These are phyloP conservation scores for Gryon sp. DNA, from an alignment of 1,140 invertebrate species.

Conservation along the genomic window DNA sequence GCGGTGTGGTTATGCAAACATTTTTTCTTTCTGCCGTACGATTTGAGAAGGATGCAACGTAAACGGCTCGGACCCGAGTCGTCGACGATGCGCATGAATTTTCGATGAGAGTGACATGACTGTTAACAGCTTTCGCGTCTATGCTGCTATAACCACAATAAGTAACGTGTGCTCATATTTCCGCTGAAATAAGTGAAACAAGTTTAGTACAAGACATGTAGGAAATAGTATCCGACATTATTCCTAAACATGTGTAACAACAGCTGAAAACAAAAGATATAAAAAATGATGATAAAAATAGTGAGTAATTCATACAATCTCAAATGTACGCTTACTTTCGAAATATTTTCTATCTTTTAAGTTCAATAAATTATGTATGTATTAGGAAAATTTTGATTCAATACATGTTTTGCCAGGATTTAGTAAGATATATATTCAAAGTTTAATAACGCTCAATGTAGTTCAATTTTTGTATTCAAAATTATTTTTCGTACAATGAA, in stretches of 20 bases:
- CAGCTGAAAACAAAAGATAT: background rate
- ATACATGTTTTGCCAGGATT: too few relatives aligned
- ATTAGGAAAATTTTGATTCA: too few relatives aligned
- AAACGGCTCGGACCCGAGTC: slow-evolving; percentile 22
- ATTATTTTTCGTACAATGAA: too few relatives aligned
- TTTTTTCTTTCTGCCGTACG: slow-evolving; percentile 46
- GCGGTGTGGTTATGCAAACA: slow-evolving; percentile 43
- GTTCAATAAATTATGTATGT: too few relatives aligned
- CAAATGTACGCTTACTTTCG: too few relatives aligned
- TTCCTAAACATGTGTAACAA: background rate
- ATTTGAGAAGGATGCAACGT: slow-evolving; percentile 35
- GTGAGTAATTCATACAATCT: too few relatives aligned
- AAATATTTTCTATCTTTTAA: too few relatives aligned
- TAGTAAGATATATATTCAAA: too few relatives aligned
- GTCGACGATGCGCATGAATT: slow-evolving; percentile 43
- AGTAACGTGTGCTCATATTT: slow-evolving; percentile 22
- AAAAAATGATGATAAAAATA: too few relatives aligned
- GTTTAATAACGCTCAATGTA: too few relatives aligned
- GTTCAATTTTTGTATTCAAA: too few relatives aligned
- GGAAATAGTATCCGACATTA: background rate
- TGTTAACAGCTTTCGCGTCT: slow-evolving; percentile 50
- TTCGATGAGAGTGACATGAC: slow-evolving; percentile 49
- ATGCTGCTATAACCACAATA: slow-evolving; percentile 24
- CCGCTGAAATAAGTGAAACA: slow-evolving; percentile 22
- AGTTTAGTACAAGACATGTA: too few relatives aligned